Percentiles rank a stretch among this genome's conserved stretches.
Evolutionary conservation across 2,113 vertebrate species (phyloP).

Genomic region (Gymnarchus niloticus): DNA sequence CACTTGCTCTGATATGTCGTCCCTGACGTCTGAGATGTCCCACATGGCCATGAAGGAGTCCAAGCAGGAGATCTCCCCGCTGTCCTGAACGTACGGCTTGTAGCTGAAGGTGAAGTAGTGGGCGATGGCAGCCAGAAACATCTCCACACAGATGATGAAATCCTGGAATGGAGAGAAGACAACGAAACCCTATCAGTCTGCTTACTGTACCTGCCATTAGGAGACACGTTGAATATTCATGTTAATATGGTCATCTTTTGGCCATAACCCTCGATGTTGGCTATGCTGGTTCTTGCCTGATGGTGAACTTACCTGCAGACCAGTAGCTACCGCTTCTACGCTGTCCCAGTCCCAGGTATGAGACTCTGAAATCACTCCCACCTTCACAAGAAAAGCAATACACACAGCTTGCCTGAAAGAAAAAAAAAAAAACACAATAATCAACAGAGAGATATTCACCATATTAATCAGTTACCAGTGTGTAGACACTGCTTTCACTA

Average conservation of each 20-base stretch:
- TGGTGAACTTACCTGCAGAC: constrained; percentile 73
- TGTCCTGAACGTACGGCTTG: constrained; percentile 91
- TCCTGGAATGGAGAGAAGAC: constrained; percentile 63
- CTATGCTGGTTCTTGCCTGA: no score
- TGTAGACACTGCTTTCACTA: neutral
- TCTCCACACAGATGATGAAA: constrained; percentile 97
- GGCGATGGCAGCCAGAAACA: constrained; percentile 93
- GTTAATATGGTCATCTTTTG: neutral
- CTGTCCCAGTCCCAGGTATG: constrained; percentile 89
- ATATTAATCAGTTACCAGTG: neutral
- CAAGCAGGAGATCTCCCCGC: constrained; percentile 93
- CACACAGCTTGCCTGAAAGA: constrained; percentile 84
- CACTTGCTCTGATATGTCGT: constrained; percentile 94
- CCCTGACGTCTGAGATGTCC: constrained; percentile 92
- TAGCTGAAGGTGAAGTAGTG: constrained; percentile 96
- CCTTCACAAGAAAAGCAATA: constrained; percentile 91
- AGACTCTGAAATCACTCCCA: constrained; percentile 85
- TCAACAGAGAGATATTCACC: neutral
- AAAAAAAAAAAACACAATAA: neutral
- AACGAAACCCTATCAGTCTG: neutral
- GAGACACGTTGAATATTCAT: neutral
- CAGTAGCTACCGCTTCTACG: constrained; percentile 92
- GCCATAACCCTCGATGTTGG: neutral
- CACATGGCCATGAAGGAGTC: constrained; percentile 98
- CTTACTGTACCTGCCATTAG: neutral